These are phyloP conservation scores for Phrixothrix hirtus DNA, from an alignment of 2,888 invertebrate genomes.

Conservation along the genomic window DNA sequence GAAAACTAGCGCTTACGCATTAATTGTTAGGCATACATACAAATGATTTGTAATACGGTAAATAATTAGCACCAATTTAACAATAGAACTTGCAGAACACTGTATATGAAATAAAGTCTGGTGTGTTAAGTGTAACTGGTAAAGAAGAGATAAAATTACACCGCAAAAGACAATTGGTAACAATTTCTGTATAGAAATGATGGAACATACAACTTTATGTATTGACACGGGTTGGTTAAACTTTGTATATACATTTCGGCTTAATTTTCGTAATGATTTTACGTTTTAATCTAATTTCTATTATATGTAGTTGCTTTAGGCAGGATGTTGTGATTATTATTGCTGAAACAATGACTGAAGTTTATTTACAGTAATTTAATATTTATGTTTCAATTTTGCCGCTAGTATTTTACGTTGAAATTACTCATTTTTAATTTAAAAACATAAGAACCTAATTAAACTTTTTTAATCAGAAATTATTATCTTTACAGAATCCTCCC, in stretches of 20 bases:
- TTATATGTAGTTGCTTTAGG: not conserved
- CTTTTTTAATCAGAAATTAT: conserved; percentile 18
- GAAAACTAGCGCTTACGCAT: too few species aligned
- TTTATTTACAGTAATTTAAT: not conserved
- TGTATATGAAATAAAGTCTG: too few species aligned
- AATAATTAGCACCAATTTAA: too few species aligned
- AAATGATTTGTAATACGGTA: too few species aligned
- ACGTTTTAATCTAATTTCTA: not conserved
- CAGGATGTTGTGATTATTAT: not conserved
- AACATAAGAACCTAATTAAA: conserved; percentile 9
- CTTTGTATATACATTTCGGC: not conserved
- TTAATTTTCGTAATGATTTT: not conserved
- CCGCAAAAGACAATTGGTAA: too few species aligned
- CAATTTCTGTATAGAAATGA: too few species aligned
- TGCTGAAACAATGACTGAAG: not conserved
- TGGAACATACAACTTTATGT: not conserved
- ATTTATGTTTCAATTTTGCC: not conserved
- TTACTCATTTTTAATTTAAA: too few species aligned
- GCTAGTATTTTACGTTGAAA: not conserved
- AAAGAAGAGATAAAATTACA: too few species aligned
- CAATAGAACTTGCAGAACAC: too few species aligned
- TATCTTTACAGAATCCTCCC: conserved; percentile 1
- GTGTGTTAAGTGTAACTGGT: too few species aligned
- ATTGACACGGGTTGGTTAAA: not conserved
- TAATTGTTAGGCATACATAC: too few species aligned